phyloP scores from a whole-genome alignment of 2,888 invertebrate genomes.

The Cacoxenus indagator region DNA sequence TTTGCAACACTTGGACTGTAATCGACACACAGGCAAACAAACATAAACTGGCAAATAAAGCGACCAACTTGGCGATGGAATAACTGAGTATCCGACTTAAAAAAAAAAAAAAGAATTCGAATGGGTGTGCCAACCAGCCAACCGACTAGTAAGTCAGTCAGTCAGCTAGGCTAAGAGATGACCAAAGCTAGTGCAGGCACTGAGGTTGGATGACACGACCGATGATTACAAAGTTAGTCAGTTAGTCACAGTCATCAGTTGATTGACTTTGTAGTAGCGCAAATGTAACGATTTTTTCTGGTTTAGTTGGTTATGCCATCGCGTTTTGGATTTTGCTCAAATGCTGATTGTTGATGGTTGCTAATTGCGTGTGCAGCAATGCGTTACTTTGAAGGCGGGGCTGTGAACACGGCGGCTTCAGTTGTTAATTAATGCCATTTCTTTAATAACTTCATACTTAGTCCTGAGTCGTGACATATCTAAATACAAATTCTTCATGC shows the following conservation, averaged over 20 bases:
- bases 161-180: background rate
- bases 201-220: no score
- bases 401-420: slow-evolving; percentile 21
- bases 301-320: slow-evolving; percentile 45
- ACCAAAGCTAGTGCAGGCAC: background rate
- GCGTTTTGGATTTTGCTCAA: slow-evolving; percentile 42
- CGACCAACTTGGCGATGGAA: background rate
- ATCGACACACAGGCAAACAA: background rate
- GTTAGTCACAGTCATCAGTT: background rate
- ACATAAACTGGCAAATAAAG: background rate
- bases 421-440: slow-evolving; percentile 57
- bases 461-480: no score
- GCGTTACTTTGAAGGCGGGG: slow-evolving; percentile 24
- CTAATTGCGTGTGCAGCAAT: slow-evolving; percentile 48
- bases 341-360: slow-evolving; percentile 49
- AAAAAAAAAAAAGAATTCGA: no score
- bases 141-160: background rate
- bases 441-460: slow-evolving; percentile 42
- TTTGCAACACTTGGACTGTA: no score
- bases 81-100: no score
- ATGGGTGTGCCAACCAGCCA: background rate
- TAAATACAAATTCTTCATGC: no score
- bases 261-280: slow-evolving; percentile 12
- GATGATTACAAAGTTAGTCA: no score
- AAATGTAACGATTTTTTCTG: no score